Conservation (phyloP, 2,888 invertebrate species). For the Caenorhabditis imperialis region DNA sequence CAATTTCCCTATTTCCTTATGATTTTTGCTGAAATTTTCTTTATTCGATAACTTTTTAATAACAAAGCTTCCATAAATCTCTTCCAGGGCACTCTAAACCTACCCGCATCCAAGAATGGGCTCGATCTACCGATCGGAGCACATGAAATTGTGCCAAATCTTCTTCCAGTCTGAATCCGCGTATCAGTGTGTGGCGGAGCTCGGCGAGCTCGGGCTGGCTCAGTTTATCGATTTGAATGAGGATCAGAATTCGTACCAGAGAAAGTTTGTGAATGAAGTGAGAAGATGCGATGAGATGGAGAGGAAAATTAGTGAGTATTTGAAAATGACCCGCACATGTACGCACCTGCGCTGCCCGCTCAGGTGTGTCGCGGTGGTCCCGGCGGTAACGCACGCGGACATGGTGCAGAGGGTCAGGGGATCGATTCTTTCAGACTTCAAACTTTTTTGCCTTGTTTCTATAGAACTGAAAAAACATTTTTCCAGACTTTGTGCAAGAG, state of each 20-base stretch:
- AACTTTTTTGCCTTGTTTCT: no score
- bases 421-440: no score
- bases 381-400: no score
- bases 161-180: conserved; percentile 77
- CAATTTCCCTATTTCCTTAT: neutral
- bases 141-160: conserved; percentile 75
- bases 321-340: no score
- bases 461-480: neutral
- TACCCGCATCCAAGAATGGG: conserved; percentile 57
- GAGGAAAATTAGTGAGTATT: conserved; percentile 69
- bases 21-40: neutral
- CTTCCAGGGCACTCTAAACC: conserved; percentile 31
- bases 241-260: conserved; percentile 70
- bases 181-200: conserved; percentile 73
- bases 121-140: conserved; percentile 74
- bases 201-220: conserved; percentile 74
- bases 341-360: no score
- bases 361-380: no score
- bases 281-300: conserved; percentile 76
- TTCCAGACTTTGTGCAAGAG: conserved; percentile 65
- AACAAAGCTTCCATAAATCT: neutral
- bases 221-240: conserved; percentile 76
- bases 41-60: neutral
- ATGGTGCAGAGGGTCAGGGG: no score
- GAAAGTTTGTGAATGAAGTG: conserved; percentile 74